Conservation (phyloP, 2,797 vertebrate genomes). For the Gouania willdenowi region DNA sequence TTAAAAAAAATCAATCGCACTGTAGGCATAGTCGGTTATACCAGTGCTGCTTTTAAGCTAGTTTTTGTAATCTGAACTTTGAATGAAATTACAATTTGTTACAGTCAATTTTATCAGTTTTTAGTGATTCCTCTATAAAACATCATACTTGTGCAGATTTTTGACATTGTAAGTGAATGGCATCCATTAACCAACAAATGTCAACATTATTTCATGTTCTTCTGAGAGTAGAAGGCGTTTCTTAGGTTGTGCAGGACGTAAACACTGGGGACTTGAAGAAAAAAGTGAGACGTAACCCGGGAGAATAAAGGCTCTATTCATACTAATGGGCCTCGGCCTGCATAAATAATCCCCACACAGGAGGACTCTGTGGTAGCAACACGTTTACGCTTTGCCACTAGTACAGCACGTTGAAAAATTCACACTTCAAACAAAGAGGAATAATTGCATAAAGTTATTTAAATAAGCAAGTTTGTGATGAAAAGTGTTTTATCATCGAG, state of each 20-base stretch:
- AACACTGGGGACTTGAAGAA: constrained; percentile 33
- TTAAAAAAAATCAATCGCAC: too few relatives aligned
- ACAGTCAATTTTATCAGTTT: too few relatives aligned
- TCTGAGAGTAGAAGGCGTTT: constrained; percentile 29
- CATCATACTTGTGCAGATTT: too few relatives aligned
- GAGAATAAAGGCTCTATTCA: constrained; percentile 61
- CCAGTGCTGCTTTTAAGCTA: too few relatives aligned
- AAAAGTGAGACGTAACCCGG: constrained; percentile 13
- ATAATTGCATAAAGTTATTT: too few relatives aligned
- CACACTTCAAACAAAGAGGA: not conserved
- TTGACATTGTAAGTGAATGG: constrained; percentile 48
- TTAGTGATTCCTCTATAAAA: too few relatives aligned
- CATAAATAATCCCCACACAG: constrained; percentile 48
- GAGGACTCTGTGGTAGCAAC: constrained; percentile 32
- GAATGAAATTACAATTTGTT: too few relatives aligned
- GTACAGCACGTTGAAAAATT: constrained; percentile 1
- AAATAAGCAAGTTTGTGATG: too few relatives aligned
- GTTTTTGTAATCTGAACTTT: too few relatives aligned
- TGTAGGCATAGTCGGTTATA: too few relatives aligned
- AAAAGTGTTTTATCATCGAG: too few relatives aligned
- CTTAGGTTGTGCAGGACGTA: constrained; percentile 24
- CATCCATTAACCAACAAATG: constrained; percentile 35
- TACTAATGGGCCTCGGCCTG: constrained; percentile 27
- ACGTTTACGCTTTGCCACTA: constrained; percentile 6
- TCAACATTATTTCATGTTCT: constrained; percentile 39